Conservation (phyloP, 2,888 invertebrate species). For the Sinohyriopsis cumingii region DNA sequence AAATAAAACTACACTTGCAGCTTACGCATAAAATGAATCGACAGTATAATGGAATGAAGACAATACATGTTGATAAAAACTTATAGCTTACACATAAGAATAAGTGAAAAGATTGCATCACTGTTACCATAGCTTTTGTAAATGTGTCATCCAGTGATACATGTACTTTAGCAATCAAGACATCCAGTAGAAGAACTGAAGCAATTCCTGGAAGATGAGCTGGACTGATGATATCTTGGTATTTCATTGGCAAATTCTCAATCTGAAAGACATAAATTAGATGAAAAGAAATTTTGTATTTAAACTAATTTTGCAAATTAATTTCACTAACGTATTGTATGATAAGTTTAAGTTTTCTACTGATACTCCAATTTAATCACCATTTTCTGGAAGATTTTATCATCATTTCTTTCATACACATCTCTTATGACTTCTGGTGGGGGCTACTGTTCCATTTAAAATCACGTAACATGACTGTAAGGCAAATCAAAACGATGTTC, state of each 20-base stretch:
- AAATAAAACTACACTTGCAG: too few relatives aligned
- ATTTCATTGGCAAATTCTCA: constrained; percentile 49
- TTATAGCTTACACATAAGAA: neutral
- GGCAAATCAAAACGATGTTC: too few relatives aligned
- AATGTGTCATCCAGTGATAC: constrained; percentile 79
- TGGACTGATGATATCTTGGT: constrained; percentile 51
- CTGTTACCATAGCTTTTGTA: constrained; percentile 71
- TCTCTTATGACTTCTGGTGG: too few relatives aligned
- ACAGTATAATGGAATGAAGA: neutral
- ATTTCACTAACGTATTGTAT: neutral
- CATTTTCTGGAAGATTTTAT: too few relatives aligned
- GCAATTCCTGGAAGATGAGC: constrained; percentile 79
- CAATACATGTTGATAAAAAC: neutral
- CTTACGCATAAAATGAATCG: too few relatives aligned
- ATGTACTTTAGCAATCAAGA: constrained; percentile 84
- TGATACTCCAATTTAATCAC: too few relatives aligned
- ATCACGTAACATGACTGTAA: too few relatives aligned
- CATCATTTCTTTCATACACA: too few relatives aligned
- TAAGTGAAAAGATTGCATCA: neutral
- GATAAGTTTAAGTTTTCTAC: too few relatives aligned
- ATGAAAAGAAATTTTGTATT: neutral
- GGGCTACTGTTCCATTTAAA: too few relatives aligned
- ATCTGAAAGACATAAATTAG: constrained; percentile 45
- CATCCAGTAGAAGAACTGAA: constrained; percentile 84
- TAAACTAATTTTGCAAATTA: too few relatives aligned